These are phyloP conservation scores for Chesias legatella DNA, from an alignment of 2,888 invertebrate species.

Conservation along the genomic window DNA sequence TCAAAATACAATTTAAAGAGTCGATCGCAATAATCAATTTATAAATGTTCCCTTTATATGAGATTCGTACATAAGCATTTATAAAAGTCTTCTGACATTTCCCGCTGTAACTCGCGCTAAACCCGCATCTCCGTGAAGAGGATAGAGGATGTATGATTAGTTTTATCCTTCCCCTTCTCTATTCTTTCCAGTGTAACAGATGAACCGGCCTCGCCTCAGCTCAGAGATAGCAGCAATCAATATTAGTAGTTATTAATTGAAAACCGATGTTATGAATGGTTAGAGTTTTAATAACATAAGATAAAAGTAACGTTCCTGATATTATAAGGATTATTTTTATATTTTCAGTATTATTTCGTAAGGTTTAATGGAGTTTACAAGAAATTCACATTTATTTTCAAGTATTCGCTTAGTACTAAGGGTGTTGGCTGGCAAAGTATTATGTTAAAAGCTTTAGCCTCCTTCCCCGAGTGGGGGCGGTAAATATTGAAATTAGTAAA, in stretches of 20 bases:
- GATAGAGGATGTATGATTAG: conserved; percentile 76
- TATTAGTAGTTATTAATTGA: conserved; percentile 2
- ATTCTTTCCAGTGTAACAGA: conserved; percentile 62
- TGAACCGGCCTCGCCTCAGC: conserved; percentile 44
- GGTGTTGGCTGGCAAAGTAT: not conserved
- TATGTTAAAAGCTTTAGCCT: conserved; percentile 4
- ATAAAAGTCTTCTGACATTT: not conserved
- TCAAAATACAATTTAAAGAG: too few relatives aligned
- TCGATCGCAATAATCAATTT: too few relatives aligned
- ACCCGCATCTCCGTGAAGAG: conserved; percentile 45
- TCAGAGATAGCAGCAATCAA: conserved; percentile 10
- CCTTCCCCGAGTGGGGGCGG: not conserved
- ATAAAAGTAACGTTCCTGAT: too few relatives aligned
- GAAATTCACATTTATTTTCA: too few relatives aligned
- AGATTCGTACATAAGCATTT: too few relatives aligned
- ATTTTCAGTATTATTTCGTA: too few relatives aligned
- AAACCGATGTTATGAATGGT: too few relatives aligned
- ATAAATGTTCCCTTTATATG: too few relatives aligned
- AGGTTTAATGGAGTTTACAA: too few relatives aligned
- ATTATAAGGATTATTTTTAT: too few relatives aligned
- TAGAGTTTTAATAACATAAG: too few relatives aligned
- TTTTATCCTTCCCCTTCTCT: conserved; percentile 62
- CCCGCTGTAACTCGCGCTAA: conserved; percentile 4
- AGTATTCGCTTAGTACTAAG: too few relatives aligned
- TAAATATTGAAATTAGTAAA: conserved; percentile 13